Evolutionary conservation across 2,113 vertebrate genomes (phyloP).

Genomic region (Siniperca knerii): DNA sequence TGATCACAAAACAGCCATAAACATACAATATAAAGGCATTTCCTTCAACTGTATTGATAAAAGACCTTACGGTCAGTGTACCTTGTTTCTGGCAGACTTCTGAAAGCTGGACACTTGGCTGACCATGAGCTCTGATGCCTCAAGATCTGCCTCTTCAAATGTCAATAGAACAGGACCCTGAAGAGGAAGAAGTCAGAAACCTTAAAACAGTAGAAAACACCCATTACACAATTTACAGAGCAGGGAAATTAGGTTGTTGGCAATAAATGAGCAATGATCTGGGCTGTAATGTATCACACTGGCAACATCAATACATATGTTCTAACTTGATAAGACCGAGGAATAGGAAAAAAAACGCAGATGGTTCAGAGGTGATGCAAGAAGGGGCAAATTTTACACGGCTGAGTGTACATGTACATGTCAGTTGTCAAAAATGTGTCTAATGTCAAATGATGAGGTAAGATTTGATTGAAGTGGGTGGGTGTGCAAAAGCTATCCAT

Average conservation of each 20-base stretch:
- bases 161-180: constrained; percentile 86
- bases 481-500: background rate
- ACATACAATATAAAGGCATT: background rate
- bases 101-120: constrained; percentile 84
- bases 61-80: constrained; percentile 66
- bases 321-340: constrained; percentile 3
- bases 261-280: constrained; percentile 12
- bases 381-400: background rate
- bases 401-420: background rate
- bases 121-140: constrained; percentile 87
- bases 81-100: constrained; percentile 88
- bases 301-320: background rate
- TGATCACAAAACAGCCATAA: background rate
- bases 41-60: background rate
- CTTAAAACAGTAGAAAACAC: constrained; percentile 7
- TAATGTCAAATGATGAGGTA: background rate
- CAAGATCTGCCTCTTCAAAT: constrained; percentile 87
- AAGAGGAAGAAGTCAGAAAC: constrained; percentile 20
- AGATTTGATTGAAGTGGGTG: background rate
- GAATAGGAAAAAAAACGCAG: background rate
- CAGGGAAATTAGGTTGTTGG: background rate
- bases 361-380: background rate
- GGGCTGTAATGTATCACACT: background rate
- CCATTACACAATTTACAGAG: background rate
- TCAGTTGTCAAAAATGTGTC: background rate